Conservation (phyloP, 2,797 vertebrate genomes). For the Takifugu ocellatus region DNA sequence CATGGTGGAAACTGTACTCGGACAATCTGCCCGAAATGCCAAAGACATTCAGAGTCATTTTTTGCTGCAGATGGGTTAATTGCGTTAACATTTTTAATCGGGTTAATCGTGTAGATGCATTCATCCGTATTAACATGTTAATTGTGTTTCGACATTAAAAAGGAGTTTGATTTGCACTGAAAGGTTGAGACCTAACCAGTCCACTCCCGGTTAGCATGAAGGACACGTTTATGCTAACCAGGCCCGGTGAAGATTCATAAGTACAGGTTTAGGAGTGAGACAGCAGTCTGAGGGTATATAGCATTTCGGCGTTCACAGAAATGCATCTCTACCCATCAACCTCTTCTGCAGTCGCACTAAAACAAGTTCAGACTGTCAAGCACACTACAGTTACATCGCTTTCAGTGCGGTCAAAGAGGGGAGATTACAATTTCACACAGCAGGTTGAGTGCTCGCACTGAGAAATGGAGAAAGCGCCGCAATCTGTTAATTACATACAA, state of each 20-base stretch:
- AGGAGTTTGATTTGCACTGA: no score
- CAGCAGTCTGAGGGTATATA: slow-evolving; percentile 65
- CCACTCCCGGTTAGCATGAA: no score
- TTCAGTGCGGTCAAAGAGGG: slow-evolving; percentile 60
- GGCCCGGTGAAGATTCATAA: slow-evolving; percentile 49
- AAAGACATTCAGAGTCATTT: no score
- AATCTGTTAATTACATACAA: slow-evolving; percentile 66
- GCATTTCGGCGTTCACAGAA: slow-evolving; percentile 64
- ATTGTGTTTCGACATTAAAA: no score
- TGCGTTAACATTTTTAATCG: no score
- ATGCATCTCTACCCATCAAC: slow-evolving; percentile 65
- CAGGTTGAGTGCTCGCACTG: slow-evolving; percentile 52
- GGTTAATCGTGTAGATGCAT: no score
- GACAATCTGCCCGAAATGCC: no score
- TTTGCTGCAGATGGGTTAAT: no score
- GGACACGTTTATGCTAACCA: no score
- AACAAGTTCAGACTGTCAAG: slow-evolving; percentile 68
- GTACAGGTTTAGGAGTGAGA: slow-evolving; percentile 57
- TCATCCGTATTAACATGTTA: no score
- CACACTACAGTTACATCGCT: slow-evolving; percentile 61
- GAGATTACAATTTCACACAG: slow-evolving; percentile 54
- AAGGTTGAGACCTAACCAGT: no score
- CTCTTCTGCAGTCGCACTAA: slow-evolving; percentile 53
- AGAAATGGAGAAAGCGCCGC: slow-evolving; percentile 49
- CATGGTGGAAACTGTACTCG: no score